These are phyloP conservation scores for Dinomys branickii DNA, from an alignment of 2,113 vertebrate species.

Conservation along the genomic window DNA sequence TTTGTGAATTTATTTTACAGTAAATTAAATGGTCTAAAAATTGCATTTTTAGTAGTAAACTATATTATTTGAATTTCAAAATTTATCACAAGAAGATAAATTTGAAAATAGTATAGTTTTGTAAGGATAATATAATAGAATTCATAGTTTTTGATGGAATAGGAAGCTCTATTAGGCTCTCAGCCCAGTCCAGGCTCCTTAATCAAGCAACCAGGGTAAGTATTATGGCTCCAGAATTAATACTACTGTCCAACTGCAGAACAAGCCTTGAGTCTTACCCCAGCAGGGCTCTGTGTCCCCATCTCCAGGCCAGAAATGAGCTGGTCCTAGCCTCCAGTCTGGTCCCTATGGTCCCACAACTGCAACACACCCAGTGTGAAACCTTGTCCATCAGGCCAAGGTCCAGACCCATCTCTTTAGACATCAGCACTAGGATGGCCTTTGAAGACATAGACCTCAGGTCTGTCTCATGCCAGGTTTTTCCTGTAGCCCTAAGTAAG, in stretches of 20 bases:
- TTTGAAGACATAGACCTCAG: not conserved
- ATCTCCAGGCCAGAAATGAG: not conserved
- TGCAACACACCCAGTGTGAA: not conserved
- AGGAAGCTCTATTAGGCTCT: not conserved
- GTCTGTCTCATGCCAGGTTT: no score
- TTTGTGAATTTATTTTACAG: not conserved
- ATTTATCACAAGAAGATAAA: slow-evolving; percentile 39
- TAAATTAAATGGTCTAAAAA: slow-evolving; percentile 9
- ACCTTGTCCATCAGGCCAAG: not conserved
- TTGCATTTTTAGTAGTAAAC: slow-evolving; percentile 7
- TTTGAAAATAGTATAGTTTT: not conserved
- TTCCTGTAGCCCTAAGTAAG: not conserved
- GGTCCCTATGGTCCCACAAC: accelerated
- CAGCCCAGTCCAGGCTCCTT: not conserved
- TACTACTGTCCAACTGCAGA: not conserved
- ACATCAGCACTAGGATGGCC: not conserved
- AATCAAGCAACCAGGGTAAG: not conserved
- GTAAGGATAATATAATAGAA: not conserved
- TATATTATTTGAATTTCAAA: not conserved
- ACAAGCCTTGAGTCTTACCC: not conserved
- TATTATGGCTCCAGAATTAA: not conserved
- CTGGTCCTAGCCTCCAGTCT: not conserved
- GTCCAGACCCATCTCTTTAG: not conserved
- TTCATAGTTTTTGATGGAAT: not conserved
- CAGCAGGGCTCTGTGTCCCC: not conserved